Evolutionary conservation across 2,797 vertebrate genomes (phyloP), one percentile per base, ranked within the genome.

Genomic region (Delichon dasypus): DNA sequence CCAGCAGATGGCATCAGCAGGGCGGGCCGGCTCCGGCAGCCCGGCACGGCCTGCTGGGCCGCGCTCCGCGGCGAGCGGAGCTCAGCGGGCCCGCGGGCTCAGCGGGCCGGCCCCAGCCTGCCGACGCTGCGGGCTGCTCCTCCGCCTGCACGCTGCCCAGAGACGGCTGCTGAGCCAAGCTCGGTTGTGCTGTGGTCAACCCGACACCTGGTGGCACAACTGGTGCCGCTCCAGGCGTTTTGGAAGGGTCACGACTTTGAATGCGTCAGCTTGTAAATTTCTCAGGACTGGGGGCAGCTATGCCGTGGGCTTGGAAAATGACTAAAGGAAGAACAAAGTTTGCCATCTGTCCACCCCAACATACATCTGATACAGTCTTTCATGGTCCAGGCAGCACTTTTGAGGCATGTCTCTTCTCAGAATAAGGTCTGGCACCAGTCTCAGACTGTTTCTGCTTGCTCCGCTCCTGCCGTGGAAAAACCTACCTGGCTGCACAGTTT

Each of bases 1-100:
- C 83, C 93, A 67, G 90, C 11, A 96, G 95, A 73, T 96, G 95
- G 94, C 95, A 85, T 21, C 44, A 85, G 78, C 78, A 45, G 61
- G 36, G 36, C 55, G 34, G 34, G 34, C 57, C 15, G 34, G 57
- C 23, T 26, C 34, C 55, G 10, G 55, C n/a, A 57, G 7, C n/a
- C 34, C 34, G 16, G 34, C 57, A 18, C 34, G 9, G 34, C n/a
- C 55, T 26, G n/a, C n/a, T n/a, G n/a, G n/a, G n/a, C n/a, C n/a
- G n/a, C n/a, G n/a, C n/a, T n/a, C n/a, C n/a, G n/a, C n/a, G n/a
- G n/a, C n/a, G n/a, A n/a, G n/a, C n/a, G n/a, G n/a, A n/a, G n/a
- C n/a, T n/a, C n/a, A n/a, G n/a, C n/a, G n/a, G n/a, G n/a, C n/a
- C n/a, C n/a, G n/a, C n/a, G n/a, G n/a, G n/a, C n/a, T n/a, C n/a